Percentiles rank a stretch among this genome's conserved stretches.
Evolutionary conservation across 2,888 invertebrate species (phyloP).

Genomic region (Dioctria rufipes): DNA sequence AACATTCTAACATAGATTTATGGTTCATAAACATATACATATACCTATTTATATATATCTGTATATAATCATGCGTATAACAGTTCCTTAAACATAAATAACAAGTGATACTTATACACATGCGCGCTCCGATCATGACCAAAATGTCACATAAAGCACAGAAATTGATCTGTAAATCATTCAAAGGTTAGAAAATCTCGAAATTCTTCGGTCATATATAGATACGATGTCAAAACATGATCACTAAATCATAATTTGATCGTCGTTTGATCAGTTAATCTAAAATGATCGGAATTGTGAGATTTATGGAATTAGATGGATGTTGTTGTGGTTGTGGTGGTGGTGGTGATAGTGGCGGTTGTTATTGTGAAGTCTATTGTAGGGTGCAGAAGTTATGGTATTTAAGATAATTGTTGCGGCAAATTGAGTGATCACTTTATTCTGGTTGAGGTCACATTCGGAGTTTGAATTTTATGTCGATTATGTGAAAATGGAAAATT

Average conservation of each 20-base stretch:
- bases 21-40: conserved; percentile 49
- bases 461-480: too few species aligned
- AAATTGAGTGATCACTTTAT: too few species aligned
- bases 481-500: too few species aligned
- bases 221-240: conserved; percentile 44
- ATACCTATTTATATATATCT: neutral
- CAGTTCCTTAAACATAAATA: conserved; percentile 18
- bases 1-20: conserved; percentile 41
- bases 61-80: neutral
- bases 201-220: neutral
- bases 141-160: conserved; percentile 47
- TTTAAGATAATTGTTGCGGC: neutral
- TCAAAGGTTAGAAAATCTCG: conserved; percentile 5
- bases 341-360: neutral
- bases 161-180: conserved; percentile 51
- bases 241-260: conserved; percentile 50
- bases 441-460: too few species aligned
- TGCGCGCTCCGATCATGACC: conserved; percentile 33
- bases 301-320: conserved; percentile 42
- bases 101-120: conserved; percentile 33
- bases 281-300: conserved; percentile 10
- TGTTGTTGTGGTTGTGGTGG: neutral
- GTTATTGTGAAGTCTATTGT: neutral
- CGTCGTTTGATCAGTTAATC: conserved; percentile 49
- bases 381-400: neutral